Evolutionary conservation across 2,888 invertebrate species (phyloP).

Genomic region (Lithophane ornitopus): DNA sequence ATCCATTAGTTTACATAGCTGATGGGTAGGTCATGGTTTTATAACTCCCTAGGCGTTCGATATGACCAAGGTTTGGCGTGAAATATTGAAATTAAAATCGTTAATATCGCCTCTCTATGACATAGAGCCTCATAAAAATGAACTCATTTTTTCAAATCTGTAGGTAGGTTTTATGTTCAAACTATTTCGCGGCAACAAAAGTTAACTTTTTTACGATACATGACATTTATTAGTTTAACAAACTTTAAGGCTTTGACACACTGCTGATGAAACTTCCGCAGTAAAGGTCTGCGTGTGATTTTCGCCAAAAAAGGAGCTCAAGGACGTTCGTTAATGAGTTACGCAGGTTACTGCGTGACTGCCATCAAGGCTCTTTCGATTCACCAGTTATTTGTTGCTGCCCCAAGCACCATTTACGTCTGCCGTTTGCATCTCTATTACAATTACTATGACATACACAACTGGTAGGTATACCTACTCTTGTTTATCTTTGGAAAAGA

Average conservation of each 20-base stretch:
- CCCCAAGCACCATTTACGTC: slow-evolving; percentile 60
- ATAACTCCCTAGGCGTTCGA: slow-evolving; percentile 49
- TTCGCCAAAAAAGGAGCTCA: slow-evolving; percentile 69
- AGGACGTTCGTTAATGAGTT: slow-evolving; percentile 78
- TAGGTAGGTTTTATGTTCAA: background rate
- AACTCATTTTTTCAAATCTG: slow-evolving; percentile 17
- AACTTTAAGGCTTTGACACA: slow-evolving; percentile 46
- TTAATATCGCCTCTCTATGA: slow-evolving; percentile 12
- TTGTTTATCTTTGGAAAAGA: slow-evolving; percentile 13
- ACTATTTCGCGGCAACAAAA: slow-evolving; percentile 13
- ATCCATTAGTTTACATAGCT: slow-evolving; percentile 37
- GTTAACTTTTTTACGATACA: slow-evolving; percentile 18
- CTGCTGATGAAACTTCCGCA: slow-evolving; percentile 69
- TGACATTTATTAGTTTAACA: slow-evolving; percentile 31
- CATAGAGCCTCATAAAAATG: slow-evolving; percentile 30
- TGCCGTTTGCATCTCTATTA: slow-evolving; percentile 65
- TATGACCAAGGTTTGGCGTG: slow-evolving; percentile 48
- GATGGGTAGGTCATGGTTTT: slow-evolving; percentile 58
- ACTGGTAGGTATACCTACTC: background rate
- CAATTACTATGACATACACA: slow-evolving; percentile 57
- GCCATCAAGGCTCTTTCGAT: slow-evolving; percentile 70
- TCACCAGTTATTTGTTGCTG: slow-evolving; percentile 58
- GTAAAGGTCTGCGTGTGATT: slow-evolving; percentile 72
- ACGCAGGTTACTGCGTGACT: slow-evolving; percentile 75
- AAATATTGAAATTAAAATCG: slow-evolving; percentile 31